These are phyloP conservation scores for Cuniculus paca DNA, from an alignment of 2,797 vertebrate genomes.

Conservation along the genomic window DNA sequence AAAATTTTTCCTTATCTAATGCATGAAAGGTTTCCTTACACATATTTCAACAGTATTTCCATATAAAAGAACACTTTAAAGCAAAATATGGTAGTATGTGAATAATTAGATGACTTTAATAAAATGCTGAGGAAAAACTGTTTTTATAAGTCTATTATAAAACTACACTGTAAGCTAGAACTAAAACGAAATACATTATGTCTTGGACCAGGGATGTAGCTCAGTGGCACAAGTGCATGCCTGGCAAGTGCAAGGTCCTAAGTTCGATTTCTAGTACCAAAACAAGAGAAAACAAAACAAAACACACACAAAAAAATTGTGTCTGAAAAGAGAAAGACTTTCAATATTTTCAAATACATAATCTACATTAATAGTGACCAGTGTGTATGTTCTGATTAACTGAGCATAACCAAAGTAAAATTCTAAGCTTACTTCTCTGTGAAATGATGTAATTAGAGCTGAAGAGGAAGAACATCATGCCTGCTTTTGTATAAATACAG, in stretches of 20 bases:
- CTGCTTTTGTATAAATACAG: constrained; percentile 66
- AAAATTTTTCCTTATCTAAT: constrained; percentile 36
- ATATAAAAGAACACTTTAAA: constrained; percentile 46
- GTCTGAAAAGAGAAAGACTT: background rate
- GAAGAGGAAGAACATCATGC: constrained; percentile 51
- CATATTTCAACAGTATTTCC: constrained; percentile 39
- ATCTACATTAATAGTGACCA: constrained; percentile 11
- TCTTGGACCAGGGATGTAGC: too few species aligned
- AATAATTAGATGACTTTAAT: constrained; percentile 21
- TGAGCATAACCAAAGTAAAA: constrained; percentile 43
- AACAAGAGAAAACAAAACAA: too few species aligned
- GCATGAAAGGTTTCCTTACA: constrained; percentile 36
- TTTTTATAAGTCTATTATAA: constrained; percentile 42
- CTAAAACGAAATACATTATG: constrained; percentile 5
- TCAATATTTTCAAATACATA: constrained; percentile 41
- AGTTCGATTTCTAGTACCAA: too few species aligned
- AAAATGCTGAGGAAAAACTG: background rate
- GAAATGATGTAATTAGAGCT: constrained; percentile 57
- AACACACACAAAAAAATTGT: background rate
- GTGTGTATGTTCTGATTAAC: background rate
- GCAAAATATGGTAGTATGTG: constrained; percentile 10
- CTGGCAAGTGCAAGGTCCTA: too few species aligned
- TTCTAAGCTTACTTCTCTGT: constrained; percentile 58
- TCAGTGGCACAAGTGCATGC: too few species aligned
- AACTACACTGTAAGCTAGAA: constrained; percentile 5